These are phyloP conservation scores for Polypedilum pembai DNA, from an alignment of 1,140 invertebrate genomes.

Conservation along the genomic window DNA sequence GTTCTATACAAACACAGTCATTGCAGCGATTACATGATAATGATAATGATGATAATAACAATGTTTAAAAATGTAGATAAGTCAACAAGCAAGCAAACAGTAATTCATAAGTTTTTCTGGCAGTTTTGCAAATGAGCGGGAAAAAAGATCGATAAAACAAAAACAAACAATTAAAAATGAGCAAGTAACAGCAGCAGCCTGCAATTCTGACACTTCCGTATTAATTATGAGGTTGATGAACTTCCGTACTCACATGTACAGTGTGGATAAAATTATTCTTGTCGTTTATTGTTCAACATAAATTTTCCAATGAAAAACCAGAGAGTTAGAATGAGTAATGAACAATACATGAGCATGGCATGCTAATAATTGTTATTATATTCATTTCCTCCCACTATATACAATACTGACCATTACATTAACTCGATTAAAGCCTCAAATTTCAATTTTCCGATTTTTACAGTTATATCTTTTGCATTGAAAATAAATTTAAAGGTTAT, in stretches of 20 bases:
- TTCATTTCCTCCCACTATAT: not conserved
- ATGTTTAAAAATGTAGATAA: not conserved
- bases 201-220: not conserved
- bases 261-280: not conserved
- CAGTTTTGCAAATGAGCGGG: not conserved
- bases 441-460: not conserved
- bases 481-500: too few species aligned
- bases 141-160: not conserved
- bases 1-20: not conserved
- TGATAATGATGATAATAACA: slow-evolving; percentile 3
- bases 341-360: not conserved
- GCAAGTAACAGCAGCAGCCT: not conserved
- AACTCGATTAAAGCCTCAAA: not conserved
- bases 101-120: not conserved
- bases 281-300: not conserved
- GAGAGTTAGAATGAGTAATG: not conserved
- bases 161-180: not conserved
- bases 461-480: too few species aligned
- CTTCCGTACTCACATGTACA: not conserved
- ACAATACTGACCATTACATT: too few species aligned
- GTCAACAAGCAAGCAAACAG: too few species aligned
- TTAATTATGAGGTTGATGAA: slow-evolving; percentile 1
- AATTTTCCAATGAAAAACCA: not conserved
- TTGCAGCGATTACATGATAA: not conserved
- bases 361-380: slow-evolving; percentile 4